Evolutionary conservation across 2,888 invertebrate species (phyloP), one percentile per base, ranked within the genome.

Genomic region (Lepidochrysops patricia): DNA sequence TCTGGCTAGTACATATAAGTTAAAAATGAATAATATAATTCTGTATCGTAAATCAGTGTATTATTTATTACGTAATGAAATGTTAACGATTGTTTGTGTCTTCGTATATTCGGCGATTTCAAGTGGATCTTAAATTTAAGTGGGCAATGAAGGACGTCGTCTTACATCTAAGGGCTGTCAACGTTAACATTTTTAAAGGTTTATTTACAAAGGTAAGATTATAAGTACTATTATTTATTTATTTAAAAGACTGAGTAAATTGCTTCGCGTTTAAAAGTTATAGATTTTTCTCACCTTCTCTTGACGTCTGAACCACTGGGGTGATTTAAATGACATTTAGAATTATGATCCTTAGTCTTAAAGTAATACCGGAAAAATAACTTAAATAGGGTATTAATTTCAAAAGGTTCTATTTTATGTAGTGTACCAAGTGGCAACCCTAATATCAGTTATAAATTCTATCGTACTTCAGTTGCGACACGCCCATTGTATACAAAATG

Each of bases 71-170:
- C 54, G 54, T 19, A 32, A 54, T 12, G 54, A 54, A 54, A 29
- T n/a, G 9, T 52, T 52, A 27, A 27, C 52, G 29, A 54, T 64
- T 81, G 79, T 84, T 85, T 82, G 76, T 80, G 79, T 80, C 60
- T 74, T 76, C 76, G 74, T 77, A 76, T 81, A 74, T 80, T 84
- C 75, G 79, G 76, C 82, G 79, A 81, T 82, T 76, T 83, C 75
- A 73, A 85, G 83, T 82, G 75, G 73, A 74, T 74, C 76, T 74
- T 73, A 74, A 78, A 73, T 73, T 77, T 68, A 73, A 81, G 80
- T 81, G 74, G 77, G 73, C 70, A 75, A 71, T 35, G 59, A 59
- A 59, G 59, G 59, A 59, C 59, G 26, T 52, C 57, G 43, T 23
- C 43, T 43, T 3, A 12, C 9, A 19, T 43, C 9, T 29, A 5